Base-by-base conservation (phyloP, 2,888 invertebrate genomes). In the Beris morrisii region DNA sequence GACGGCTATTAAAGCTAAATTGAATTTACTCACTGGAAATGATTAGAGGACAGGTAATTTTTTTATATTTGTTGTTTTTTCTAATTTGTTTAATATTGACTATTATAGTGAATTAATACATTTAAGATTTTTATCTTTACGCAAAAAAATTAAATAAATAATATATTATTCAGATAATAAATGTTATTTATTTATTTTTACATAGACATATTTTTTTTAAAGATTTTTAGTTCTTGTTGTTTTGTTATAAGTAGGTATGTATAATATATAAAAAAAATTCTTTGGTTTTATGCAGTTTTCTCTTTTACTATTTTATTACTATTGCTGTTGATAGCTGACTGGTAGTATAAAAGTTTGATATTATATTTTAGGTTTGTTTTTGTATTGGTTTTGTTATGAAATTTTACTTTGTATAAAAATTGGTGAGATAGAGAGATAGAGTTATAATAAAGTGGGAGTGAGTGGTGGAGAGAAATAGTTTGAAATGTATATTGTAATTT, bases 241-340 rank as follows among this genome's bases (percentile, higher is more conserved):
- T 61, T 48, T 52, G 12, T 32, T 50, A 15, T 52, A 38, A 38
- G 38, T 38, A 38, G 38, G 38, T 52, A 38, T 13, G 30, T 50
- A 52, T 53, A 22, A 22, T 22, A 22, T 22, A 53, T 32, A 59
- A 56, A 11, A 59, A 46, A 59, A 31, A 50, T 61, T 61, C 61
- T 61, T 61, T 61, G 61, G 61, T 61, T 61, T 59, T 61, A 15
- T 50, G 61, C 61, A 50, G 32, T 38, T 61, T 11, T 31, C 9
- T 38, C 38, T 7, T 38, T 38, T 38, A 38, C 38, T 38, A 38
- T 38, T 38, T 38, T 38, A 38, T 38, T 38, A 7, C 38, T 38
- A 38, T 38, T 38, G 38, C 38, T 38, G 38, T 38, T 38, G 38
- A 38, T 38, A 38, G 38, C 38, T 38, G 38, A 38, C 38, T 38